These are phyloP conservation scores for Chrysomallon squamiferum DNA, from an alignment of 1,140 invertebrate genomes.

Conservation along the genomic window DNA sequence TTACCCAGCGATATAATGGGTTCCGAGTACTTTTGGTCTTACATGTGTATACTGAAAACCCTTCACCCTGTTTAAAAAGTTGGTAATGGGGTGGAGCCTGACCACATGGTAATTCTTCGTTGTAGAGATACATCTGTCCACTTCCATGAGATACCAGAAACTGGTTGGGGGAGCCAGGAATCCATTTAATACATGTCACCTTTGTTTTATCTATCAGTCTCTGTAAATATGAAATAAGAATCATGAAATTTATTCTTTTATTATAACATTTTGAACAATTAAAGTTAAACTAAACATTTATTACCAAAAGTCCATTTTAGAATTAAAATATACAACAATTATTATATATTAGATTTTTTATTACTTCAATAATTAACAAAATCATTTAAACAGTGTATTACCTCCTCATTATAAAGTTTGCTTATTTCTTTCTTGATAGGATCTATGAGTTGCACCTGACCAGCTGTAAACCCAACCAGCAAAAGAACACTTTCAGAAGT, in stretches of 20 bases:
- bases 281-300: no score
- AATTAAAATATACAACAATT: no score
- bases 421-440: constrained; percentile 94
- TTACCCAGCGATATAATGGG: constrained; percentile 77
- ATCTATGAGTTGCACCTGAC: constrained; percentile 96
- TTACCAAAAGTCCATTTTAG: no score
- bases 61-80: constrained; percentile 93
- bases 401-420: constrained; percentile 98
- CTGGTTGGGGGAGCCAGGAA: constrained; percentile 89
- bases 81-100: constrained; percentile 86
- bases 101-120: constrained; percentile 91
- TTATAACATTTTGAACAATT: no score
- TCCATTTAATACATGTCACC: constrained; percentile 98
- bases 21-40: constrained; percentile 97
- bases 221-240: constrained; percentile 72
- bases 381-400: no score
- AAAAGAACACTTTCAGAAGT: constrained; percentile 80
- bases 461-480: constrained; percentile 95
- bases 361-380: no score
- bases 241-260: no score
- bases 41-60: constrained; percentile 92
- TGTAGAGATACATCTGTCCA: constrained; percentile 97
- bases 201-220: constrained; percentile 96
- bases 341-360: no score
- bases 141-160: constrained; percentile 95